A percentile compares a stretch with the other conserved stretches of the same genome.
Evolutionary conservation across 2,113 vertebrate species (phyloP).

Genomic region (Clarias macrocephalus): DNA sequence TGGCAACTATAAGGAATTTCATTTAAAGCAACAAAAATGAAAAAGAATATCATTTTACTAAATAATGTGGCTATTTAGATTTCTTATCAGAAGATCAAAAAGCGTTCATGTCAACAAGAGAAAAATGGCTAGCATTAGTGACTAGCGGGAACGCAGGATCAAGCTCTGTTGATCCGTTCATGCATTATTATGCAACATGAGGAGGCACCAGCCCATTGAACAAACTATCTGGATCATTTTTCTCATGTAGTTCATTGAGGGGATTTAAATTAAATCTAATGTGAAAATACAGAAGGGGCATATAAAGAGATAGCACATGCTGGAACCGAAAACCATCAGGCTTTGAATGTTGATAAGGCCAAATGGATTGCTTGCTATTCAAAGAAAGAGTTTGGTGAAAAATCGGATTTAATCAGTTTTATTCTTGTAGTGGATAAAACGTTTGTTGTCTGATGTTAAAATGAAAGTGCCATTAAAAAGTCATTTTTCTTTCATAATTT

Average conservation of each 20-base stretch:
- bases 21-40: background rate
- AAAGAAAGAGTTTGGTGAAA: background rate
- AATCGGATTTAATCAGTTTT: background rate
- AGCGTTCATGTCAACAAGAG: background rate
- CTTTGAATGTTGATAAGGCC: slow-evolving; percentile 1
- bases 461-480: no score
- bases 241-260: background rate
- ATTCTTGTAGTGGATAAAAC: background rate
- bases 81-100: background rate
- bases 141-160: background rate
- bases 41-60: background rate
- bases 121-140: background rate
- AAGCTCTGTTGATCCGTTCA: background rate
- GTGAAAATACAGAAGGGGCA: background rate
- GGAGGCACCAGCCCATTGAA: background rate
- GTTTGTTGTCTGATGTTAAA: background rate
- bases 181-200: background rate
- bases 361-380: slow-evolving; percentile 18
- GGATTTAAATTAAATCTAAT: slow-evolving; percentile 5
- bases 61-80: background rate
- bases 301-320: background rate
- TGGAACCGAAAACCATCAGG: background rate
- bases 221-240: background rate
- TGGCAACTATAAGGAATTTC: background rate
- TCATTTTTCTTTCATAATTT: no score